Evolutionary conservation across 2,113 vertebrate species (phyloP), one percentile per base, ranked within the genome.

Genomic region (Arothron firmamentum): DNA sequence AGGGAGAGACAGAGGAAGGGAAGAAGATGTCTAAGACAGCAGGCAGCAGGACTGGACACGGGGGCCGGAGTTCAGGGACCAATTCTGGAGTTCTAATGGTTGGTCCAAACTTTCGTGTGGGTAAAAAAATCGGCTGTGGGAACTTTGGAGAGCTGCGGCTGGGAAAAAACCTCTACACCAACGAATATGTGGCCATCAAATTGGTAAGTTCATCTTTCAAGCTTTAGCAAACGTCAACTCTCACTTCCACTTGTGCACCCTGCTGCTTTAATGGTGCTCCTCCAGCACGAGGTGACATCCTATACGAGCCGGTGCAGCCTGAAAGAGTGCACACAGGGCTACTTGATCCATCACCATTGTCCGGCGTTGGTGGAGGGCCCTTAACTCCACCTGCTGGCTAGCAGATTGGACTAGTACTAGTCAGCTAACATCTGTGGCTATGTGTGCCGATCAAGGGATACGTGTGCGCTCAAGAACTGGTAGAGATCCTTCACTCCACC

Each of bases 131-230:
- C 0, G 96, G 96, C 85, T 98, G 96, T 1, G 96, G 96, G 71
- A 98, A 98, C 88, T 98, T 98, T 54, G 96, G 96, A 81, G 96
- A 98, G 84, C 93, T 98, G 74, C 93, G 96, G 57, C 92, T 98
- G 79, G 96, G 96, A 89, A 93, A 98, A 90, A 99, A 99, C 82
- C 94, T 99, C 79, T 99, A 99, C 88, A 99, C 96, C 48, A 99
- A 99, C 0, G 96, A 99, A 90, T 98, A 99, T 66, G 96, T 98
- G 88, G 96, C 96, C 78, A 99, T 99, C 89, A 99, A 99, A 90
- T 88, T 98, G 95, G 95, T 98, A 89, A 98, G 94, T 88, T 17
- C n/a, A 17, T 57, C 23, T 19, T 73, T 41, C 18, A 19, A 51
- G 48, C 57, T 58, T 13, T 38, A 67, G 21, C 50, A 51, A 18